Percentiles rank a stretch among this genome's conserved stretches.
Conservation (phyloP, 2,797 vertebrate genomes). For the Sebastes cheni region DNA sequence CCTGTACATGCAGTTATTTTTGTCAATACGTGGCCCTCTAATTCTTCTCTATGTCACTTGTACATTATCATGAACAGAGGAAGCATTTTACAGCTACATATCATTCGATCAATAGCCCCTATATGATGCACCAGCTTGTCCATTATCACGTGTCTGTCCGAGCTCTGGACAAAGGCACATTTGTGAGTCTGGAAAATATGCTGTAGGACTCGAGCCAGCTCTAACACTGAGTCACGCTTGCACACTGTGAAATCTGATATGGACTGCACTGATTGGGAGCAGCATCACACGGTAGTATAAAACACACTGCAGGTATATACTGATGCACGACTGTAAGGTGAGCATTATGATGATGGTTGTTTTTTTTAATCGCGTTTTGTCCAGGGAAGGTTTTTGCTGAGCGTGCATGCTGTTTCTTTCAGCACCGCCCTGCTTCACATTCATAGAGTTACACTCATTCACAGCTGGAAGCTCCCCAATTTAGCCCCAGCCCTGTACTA, state of each 20-base stretch:
- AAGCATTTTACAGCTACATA: constrained; percentile 20
- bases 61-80: constrained; percentile 1
- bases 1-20: not conserved
- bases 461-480: constrained; percentile 28
- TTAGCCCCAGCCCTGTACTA: constrained; percentile 21
- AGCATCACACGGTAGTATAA: constrained; percentile 41
- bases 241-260: constrained; percentile 75
- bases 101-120: constrained; percentile 23
- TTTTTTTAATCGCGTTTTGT: constrained; percentile 16
- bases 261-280: constrained; percentile 62
- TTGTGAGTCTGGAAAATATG: constrained; percentile 68
- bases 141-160: constrained; percentile 58
- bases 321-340: constrained; percentile 36
- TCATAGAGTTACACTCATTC: constrained; percentile 19
- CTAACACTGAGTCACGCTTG: constrained; percentile 70
- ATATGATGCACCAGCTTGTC: constrained; percentile 40
- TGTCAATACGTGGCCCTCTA: not conserved
- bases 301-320: constrained; percentile 48
- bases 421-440: constrained; percentile 19
- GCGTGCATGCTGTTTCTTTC: constrained; percentile 5
- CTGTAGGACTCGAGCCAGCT: constrained; percentile 63
- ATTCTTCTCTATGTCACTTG: not conserved
- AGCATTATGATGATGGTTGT: not conserved
- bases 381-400: constrained; percentile 29
- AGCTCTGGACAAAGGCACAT: constrained; percentile 57